Evolutionary conservation across 2,888 invertebrate genomes (phyloP).

Genomic region (Phortica okadai): DNA sequence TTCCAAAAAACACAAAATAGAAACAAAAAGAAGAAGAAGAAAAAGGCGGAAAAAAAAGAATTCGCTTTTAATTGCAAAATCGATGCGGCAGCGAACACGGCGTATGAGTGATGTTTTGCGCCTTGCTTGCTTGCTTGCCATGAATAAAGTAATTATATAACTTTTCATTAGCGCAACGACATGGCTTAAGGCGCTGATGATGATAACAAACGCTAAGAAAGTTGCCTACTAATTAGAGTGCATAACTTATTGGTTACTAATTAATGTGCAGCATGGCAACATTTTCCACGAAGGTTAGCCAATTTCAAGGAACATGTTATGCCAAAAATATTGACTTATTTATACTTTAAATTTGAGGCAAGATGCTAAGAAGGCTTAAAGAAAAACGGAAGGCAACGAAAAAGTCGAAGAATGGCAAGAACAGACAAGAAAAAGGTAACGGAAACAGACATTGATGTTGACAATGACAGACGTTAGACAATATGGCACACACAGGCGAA

Average conservation of each 20-base stretch:
- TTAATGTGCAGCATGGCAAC: constrained; percentile 36
- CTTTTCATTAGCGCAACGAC: constrained; percentile 14
- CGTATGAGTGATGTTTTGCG: neutral
- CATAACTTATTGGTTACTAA: constrained; percentile 27
- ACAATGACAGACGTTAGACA: constrained; percentile 19
- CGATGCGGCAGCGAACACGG: constrained; percentile 55
- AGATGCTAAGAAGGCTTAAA: neutral
- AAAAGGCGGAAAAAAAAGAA: neutral
- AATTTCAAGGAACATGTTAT: no score
- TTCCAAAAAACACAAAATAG: neutral
- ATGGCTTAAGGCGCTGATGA: neutral
- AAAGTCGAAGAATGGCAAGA: neutral
- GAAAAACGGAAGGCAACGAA: neutral
- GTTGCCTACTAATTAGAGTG: constrained; percentile 23
- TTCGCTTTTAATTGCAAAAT: constrained; percentile 60
- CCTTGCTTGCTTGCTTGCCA: neutral
- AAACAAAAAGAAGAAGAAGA: neutral
- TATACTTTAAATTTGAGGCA: neutral
- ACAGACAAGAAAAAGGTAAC: neutral
- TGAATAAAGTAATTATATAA: constrained; percentile 23
- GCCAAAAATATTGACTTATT: no score
- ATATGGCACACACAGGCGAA: neutral
- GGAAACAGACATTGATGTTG: constrained; percentile 26
- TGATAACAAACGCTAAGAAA: neutral
- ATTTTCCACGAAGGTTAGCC: neutral